These are phyloP conservation scores for Dunckerocampus dactyliophorus DNA, from an alignment of 2,113 vertebrate species.

Conservation along the genomic window DNA sequence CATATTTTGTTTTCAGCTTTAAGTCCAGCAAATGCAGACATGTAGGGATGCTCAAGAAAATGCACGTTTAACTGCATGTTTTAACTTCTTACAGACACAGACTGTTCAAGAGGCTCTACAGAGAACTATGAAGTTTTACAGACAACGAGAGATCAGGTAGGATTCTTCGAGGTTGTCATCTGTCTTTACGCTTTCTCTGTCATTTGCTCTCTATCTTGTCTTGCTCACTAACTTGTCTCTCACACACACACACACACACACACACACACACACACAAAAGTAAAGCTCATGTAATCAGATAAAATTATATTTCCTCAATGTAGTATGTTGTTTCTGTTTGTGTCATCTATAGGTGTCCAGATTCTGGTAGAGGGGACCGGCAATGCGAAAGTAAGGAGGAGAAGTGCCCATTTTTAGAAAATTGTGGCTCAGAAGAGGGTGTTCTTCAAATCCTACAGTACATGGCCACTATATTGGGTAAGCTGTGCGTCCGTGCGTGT, in stretches of 20 bases:
- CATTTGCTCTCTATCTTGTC: slow-evolving; percentile 8
- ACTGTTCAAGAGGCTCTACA: slow-evolving; percentile 91
- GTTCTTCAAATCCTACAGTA: slow-evolving; percentile 94
- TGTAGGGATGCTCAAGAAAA: background rate
- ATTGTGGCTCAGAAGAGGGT: slow-evolving; percentile 84
- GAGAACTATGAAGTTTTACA: slow-evolving; percentile 88
- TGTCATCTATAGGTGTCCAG: slow-evolving; percentile 75
- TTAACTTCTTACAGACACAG: slow-evolving; percentile 75
- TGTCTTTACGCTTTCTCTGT: background rate
- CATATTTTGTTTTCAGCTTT: background rate
- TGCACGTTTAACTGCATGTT: background rate
- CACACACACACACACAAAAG: too few species aligned
- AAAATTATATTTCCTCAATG: background rate
- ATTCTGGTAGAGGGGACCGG: slow-evolving; percentile 80
- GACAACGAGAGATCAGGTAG: slow-evolving; percentile 87
- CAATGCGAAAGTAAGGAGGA: slow-evolving; percentile 81
- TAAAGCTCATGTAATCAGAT: too few species aligned
- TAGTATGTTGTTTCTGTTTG: slow-evolving; percentile 6
- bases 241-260: background rate
- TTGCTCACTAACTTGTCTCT: slow-evolving; percentile 5
- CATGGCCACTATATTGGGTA: slow-evolving; percentile 90
- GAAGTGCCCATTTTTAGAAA: slow-evolving; percentile 84
- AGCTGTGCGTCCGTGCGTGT: slow-evolving; percentile 16
- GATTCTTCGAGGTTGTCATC: background rate
- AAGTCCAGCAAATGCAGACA: background rate